A percentile compares a stretch with the other conserved stretches of the same genome.
Evolutionary conservation across 1,140 invertebrate species (phyloP).

Genomic region (Anastatus disparis): DNA sequence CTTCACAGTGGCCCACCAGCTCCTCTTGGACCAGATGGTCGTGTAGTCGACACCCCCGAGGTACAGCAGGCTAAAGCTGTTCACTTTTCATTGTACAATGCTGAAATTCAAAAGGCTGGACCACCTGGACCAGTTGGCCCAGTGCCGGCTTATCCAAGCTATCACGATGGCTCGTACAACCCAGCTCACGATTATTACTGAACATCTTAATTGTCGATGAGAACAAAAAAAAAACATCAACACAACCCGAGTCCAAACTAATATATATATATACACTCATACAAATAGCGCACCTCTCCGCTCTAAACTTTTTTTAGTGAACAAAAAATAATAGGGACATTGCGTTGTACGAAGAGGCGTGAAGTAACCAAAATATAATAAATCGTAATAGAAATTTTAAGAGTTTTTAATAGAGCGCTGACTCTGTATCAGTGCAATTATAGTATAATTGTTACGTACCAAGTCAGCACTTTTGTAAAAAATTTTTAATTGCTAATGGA

Average conservation of each 20-base stretch:
- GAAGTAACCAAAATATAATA: too few species aligned
- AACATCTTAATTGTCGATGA: neutral
- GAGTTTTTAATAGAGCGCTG: too few species aligned
- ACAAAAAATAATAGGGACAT: too few species aligned
- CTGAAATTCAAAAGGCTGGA: constrained; percentile 66
- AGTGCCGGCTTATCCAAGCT: constrained; percentile 33
- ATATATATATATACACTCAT: neutral
- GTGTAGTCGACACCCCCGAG: constrained; percentile 73
- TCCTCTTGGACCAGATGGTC: constrained; percentile 67
- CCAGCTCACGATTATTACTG: constrained; percentile 36
- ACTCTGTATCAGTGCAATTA: too few species aligned
- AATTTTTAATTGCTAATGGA: too few species aligned
- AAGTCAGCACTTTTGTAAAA: too few species aligned
- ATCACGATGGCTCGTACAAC: constrained; percentile 31
- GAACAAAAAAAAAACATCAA: neutral
- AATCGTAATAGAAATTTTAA: too few species aligned
- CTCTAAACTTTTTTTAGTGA: neutral
- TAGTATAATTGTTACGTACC: too few species aligned
- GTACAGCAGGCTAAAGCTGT: constrained; percentile 72
- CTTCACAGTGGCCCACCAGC: constrained; percentile 65
- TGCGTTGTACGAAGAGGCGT: too few species aligned
- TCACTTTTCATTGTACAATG: constrained; percentile 70
- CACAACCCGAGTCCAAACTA: constrained; percentile 4
- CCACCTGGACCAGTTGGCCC: constrained; percentile 57
- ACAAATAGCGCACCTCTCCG: constrained; percentile 10